Base-by-base conservation (phyloP, 2,888 invertebrate genomes). In the Xylota segnis region DNA sequence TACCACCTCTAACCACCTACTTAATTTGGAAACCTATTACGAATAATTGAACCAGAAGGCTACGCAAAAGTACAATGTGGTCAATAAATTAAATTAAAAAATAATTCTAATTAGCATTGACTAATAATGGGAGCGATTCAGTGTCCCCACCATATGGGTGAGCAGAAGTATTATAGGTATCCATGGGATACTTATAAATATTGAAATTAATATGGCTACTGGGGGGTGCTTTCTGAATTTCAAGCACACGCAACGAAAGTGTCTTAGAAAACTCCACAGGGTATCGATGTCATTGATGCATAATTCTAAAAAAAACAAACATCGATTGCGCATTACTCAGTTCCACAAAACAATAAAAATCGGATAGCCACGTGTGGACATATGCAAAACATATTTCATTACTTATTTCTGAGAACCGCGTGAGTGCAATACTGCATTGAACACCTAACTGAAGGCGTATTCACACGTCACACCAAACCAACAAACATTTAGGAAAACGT, bases 31-130 rank as follows among this genome's bases (percentile, higher is more conserved):
- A n/a, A n/a, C 12, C 43, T 14, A 43, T 43, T 43, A 43, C 14
- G 14, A 14, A 43, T 14, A 14, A 1, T n/a, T 43, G 40, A n/a
- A n/a, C 43, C n/a, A 6, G 7, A 50, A 65, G 14, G 56, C 34
- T 6, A 56, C 43, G 43, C n/a, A 32, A 63, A 4, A 63, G 18
- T 34, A 16, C 43, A 23, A 29, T 37, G 23, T 1, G 14, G 18
- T 71, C 34, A 40, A 43, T 16, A 74, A 63, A 74, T 63, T 18
- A n/a, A 47, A 56, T 68, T 68, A 68, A 40, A 54, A 68, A 68
- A 68, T 43, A 70, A 45, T 63, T 74, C 40, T 43, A 63, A 74
- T 63, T 74, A 45, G 43, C 23, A 29, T 59, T 12, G 23, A 71
- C 56, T 18, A n/a, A 45, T 47, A 37, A 45, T 32, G 16, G 29